A percentile compares a stretch with the other conserved stretches of the same genome.
Conservation (phyloP, 2,797 vertebrate genomes). For the Rhynchotus rufescens region DNA sequence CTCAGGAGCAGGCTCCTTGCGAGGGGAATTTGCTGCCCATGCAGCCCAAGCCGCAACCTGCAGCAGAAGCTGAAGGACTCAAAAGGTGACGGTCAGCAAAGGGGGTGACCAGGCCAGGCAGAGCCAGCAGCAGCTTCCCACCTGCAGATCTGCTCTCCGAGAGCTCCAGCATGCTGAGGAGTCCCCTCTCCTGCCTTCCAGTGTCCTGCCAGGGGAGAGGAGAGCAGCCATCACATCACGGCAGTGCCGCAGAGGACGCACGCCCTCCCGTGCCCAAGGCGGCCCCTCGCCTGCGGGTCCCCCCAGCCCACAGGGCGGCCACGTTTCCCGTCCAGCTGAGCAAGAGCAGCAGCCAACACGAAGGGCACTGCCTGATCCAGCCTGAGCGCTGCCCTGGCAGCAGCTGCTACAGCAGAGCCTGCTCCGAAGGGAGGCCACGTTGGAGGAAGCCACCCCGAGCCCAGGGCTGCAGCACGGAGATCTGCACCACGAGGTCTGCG, state of each 20-base stretch:
- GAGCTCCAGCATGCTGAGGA: constrained; percentile 81
- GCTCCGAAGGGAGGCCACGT: background rate
- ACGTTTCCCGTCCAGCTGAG: background rate
- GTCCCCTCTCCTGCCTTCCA: constrained; percentile 59
- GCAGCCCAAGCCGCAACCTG: background rate
- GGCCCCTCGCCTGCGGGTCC: fast-evolving
- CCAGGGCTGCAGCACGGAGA: background rate
- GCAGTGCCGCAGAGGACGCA: fast-evolving
- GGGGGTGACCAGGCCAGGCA: background rate
- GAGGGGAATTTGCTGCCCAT: background rate
- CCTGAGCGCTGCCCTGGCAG: background rate
- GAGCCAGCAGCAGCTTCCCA: constrained; percentile 28
- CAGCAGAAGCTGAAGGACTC: background rate
- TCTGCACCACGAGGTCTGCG: background rate
- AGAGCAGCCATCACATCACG: constrained; percentile 33
- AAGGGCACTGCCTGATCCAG: background rate
- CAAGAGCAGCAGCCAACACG: fast-evolving
- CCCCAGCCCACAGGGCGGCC: background rate
- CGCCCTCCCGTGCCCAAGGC: background rate
- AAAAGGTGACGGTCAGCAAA: background rate
- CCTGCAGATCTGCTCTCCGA: constrained; percentile 77
- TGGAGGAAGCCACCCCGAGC: background rate
- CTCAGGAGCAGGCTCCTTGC: background rate
- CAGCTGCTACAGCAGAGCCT: background rate
- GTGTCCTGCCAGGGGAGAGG: constrained; percentile 61